These are phyloP conservation scores for Conus ventricosus DNA, from an alignment of 1,140 invertebrate species.

Conservation along the genomic window DNA sequence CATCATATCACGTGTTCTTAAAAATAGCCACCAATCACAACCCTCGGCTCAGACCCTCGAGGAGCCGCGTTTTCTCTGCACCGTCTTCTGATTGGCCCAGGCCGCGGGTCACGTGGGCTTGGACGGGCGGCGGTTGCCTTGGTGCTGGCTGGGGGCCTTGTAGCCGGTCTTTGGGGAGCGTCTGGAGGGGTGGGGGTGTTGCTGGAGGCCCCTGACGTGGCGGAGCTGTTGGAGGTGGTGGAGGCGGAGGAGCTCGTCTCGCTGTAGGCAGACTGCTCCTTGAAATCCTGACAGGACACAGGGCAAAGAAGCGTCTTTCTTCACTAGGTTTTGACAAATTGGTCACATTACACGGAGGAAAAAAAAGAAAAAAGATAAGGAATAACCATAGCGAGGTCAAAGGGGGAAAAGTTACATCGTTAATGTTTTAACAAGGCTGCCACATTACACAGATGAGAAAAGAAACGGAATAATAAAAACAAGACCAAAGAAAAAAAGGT, in stretches of 20 bases:
- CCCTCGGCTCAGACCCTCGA: neutral
- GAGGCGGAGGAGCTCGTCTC: constrained; percentile 32
- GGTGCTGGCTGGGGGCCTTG: neutral
- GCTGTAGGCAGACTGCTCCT: neutral
- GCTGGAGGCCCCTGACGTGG: neutral
- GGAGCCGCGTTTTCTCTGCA: neutral
- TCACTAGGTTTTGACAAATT: too few relatives aligned
- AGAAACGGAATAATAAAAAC: too few relatives aligned
- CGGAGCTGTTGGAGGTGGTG: constrained; percentile 4
- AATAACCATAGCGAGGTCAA: too few relatives aligned
- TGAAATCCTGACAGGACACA: constrained; percentile 3
- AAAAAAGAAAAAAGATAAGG: too few relatives aligned
- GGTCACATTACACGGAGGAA: too few relatives aligned
- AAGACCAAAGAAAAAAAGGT: too few relatives aligned
- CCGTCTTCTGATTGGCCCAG: constrained; percentile 1
- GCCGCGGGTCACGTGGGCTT: neutral
- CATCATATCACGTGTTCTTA: too few relatives aligned
- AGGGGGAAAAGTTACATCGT: too few relatives aligned
- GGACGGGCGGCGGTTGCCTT: neutral
- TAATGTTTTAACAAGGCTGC: too few relatives aligned
- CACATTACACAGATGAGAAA: too few relatives aligned
- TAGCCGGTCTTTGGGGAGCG: constrained; percentile 6
- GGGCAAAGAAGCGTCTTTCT: too few relatives aligned
- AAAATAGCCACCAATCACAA: constrained; percentile 5
- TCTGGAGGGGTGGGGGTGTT: constrained; percentile 3